Evolutionary conservation across 2,888 invertebrate genomes (phyloP).

Genomic region (Branchipolynoe longqiensis): DNA sequence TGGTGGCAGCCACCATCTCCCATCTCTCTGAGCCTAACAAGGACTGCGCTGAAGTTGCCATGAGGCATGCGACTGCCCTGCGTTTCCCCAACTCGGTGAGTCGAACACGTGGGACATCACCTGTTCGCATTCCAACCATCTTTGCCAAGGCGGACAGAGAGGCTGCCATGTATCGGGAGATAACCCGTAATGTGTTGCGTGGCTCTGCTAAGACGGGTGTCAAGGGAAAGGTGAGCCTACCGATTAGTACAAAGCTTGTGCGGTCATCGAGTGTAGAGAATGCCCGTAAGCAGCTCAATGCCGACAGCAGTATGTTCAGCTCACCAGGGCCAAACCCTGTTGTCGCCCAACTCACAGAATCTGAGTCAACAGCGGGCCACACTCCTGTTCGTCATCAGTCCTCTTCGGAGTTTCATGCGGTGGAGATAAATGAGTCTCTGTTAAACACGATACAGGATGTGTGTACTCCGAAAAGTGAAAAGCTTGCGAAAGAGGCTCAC

Average conservation of each 20-base stretch:
- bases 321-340: background rate
- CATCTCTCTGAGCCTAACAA: conserved; percentile 65
- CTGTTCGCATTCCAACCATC: conserved; percentile 75
- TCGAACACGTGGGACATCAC: conserved; percentile 67
- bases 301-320: background rate
- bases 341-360: background rate
- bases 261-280: conserved; percentile 65
- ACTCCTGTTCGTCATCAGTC: conserved; percentile 34
- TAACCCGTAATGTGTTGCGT: conserved; percentile 59
- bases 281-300: conserved; percentile 29
- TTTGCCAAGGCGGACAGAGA: conserved; percentile 71
- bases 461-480: conserved; percentile 59
- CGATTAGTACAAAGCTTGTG: conserved; percentile 73
- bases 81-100: conserved; percentile 72
- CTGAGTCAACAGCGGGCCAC: conserved; percentile 34
- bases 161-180: conserved; percentile 64
- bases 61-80: conserved; percentile 70
- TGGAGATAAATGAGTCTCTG: conserved; percentile 57
- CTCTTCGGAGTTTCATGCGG: conserved; percentile 7
- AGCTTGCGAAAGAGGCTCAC: conserved; percentile 1
- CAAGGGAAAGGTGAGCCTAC: conserved; percentile 67
- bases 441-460: conserved; percentile 70
- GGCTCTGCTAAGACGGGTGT: conserved; percentile 11
- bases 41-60: conserved; percentile 65
- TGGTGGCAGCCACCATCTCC: conserved; percentile 72